Conservation (phyloP, 2,797 vertebrate species). For the Podargus strigoides region DNA sequence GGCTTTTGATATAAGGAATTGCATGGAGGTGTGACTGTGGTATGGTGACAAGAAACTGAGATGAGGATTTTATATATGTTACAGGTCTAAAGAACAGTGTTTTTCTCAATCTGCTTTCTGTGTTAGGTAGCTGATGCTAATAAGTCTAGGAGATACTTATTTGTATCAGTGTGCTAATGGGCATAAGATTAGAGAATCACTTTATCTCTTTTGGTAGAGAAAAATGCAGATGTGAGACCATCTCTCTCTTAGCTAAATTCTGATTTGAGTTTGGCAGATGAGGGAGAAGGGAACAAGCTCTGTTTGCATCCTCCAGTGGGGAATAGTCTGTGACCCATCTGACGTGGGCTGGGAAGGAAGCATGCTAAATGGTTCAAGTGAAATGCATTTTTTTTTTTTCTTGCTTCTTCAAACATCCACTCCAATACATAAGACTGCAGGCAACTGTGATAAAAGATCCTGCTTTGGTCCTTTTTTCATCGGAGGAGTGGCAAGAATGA, state of each 20-base stretch:
- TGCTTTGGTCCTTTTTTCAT: not conserved
- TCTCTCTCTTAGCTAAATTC: not conserved
- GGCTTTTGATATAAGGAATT: not conserved
- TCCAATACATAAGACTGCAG: not conserved
- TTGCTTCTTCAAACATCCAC: not conserved
- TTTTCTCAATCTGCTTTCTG: not conserved
- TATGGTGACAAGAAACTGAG: not conserved
- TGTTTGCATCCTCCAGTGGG: not conserved
- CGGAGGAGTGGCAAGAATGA: not conserved
- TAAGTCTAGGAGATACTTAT: not conserved
- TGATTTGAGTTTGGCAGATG: not conserved
- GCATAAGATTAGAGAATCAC: not conserved
- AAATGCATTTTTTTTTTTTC: not conserved
- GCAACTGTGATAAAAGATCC: not conserved
- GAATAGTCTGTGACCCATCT: not conserved
- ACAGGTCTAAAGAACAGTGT: not conserved
- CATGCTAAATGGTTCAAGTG: not conserved
- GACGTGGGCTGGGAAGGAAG: not conserved
- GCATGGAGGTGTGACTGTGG: not conserved
- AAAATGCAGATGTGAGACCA: not conserved
- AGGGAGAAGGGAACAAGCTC: not conserved
- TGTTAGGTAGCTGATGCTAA: not conserved
- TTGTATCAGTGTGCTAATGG: not conserved
- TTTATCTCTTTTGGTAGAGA: not conserved
- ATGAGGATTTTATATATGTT: not conserved